Conservation (phyloP, 2,888 invertebrate species). For the Oligia latruncula region DNA sequence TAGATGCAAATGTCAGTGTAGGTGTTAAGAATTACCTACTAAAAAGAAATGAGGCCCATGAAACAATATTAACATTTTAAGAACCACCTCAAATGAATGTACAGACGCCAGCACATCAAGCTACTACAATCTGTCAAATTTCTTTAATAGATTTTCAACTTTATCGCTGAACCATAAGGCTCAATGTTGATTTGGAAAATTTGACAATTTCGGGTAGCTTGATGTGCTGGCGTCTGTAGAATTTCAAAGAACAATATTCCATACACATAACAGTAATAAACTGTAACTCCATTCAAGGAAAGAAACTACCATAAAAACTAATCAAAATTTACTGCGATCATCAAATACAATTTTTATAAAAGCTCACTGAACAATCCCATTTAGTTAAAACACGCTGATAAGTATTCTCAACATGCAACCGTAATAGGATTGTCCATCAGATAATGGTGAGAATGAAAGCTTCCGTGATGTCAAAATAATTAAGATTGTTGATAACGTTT, state of each 20-base stretch:
- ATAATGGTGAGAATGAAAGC: constrained; percentile 59
- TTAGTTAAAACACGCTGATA: constrained; percentile 60
- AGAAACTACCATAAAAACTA: constrained; percentile 37
- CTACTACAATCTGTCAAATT: too few relatives aligned
- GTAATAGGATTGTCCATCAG: constrained; percentile 61
- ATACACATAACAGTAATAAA: constrained; percentile 15
- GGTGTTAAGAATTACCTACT: not conserved
- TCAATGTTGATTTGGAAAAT: too few relatives aligned
- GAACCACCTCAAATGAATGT: not conserved
- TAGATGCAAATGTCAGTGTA: not conserved
- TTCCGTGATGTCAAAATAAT: constrained; percentile 66
- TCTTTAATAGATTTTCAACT: too few relatives aligned
- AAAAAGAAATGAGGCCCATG: not conserved
- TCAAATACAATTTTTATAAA: constrained; percentile 49
- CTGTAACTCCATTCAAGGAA: constrained; percentile 10
- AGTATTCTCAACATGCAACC: constrained; percentile 65
- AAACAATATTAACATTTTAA: not conserved
- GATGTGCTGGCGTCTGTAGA: too few relatives aligned
- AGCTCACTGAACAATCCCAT: constrained; percentile 45
- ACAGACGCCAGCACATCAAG: too few relatives aligned
- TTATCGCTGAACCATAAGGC: too few relatives aligned
- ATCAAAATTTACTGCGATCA: constrained; percentile 50
- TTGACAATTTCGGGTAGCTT: too few relatives aligned
- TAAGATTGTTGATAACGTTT: constrained; percentile 63
- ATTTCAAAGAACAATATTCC: constrained; percentile 3